Evolutionary conservation across 2,113 vertebrate species (phyloP).

Genomic region (Rhea pennata): DNA sequence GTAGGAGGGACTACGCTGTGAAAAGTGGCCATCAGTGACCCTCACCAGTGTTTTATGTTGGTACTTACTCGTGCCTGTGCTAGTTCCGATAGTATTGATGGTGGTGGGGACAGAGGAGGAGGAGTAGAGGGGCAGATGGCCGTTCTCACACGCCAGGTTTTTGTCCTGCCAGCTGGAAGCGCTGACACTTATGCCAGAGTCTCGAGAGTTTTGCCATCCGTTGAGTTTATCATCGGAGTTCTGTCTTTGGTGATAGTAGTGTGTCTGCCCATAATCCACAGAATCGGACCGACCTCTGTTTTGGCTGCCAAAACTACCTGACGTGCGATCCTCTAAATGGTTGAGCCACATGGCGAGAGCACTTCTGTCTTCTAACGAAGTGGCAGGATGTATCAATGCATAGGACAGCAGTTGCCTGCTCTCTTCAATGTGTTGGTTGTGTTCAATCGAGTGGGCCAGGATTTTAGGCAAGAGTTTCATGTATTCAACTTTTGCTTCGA

Average conservation of each 20-base stretch:
- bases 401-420: conserved; percentile 97
- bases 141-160: conserved; percentile 90
- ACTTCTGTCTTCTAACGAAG: conserved; percentile 92
- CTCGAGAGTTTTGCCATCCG: conserved; percentile 94
- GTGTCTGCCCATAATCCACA: conserved; percentile 87
- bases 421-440: conserved; percentile 96
- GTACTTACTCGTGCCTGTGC: conserved; percentile 90
- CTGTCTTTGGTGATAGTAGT: conserved; percentile 96
- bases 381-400: conserved; percentile 96
- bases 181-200: conserved; percentile 88
- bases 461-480: conserved; percentile 97
- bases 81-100: conserved; percentile 95
- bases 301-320: conserved; percentile 77
- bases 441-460: conserved; percentile 96
- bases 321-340: conserved; percentile 95
- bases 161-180: conserved; percentile 88
- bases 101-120: conserved; percentile 94
- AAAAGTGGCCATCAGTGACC: neutral
- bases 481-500: conserved; percentile 95
- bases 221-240: conserved; percentile 97
- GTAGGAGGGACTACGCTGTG: neutral
- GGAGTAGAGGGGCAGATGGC: conserved; percentile 92
- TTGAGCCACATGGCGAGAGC: conserved; percentile 97
- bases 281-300: conserved; percentile 86
- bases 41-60: neutral